Evolutionary conservation across 2,797 vertebrate species (phyloP).

Genomic region (Aotus griseimembra): DNA sequence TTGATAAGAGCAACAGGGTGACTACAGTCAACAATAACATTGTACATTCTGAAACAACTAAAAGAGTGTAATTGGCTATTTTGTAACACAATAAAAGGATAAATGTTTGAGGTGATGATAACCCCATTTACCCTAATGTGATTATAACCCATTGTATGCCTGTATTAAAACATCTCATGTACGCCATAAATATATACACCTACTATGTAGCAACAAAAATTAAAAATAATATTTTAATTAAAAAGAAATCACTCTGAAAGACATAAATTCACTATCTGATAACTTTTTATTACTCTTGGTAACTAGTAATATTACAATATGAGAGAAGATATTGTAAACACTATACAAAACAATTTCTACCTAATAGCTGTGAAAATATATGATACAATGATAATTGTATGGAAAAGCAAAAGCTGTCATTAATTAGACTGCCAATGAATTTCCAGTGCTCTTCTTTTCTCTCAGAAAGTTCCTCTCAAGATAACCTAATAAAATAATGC

Average conservation of each 20-base stretch:
- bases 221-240: no score
- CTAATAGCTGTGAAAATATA: neutral
- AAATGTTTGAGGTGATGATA: no score
- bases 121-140: no score
- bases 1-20: no score
- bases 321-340: neutral
- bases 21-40: no score
- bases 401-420: neutral
- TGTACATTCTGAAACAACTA: no score
- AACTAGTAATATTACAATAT: neutral
- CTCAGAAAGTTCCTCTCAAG: slow-evolving; percentile 30
- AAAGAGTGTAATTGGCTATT: no score
- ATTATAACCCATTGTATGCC: no score
- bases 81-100: no score
- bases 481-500: neutral
- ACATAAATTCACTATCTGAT: neutral
- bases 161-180: no score
- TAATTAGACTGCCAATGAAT: neutral
- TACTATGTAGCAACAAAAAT: no score
- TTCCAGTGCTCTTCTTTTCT: neutral
- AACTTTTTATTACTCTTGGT: neutral
- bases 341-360: neutral
- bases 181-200: no score
- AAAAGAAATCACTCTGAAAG: neutral
- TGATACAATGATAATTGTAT: neutral